Percentiles rank a stretch among this genome's conserved stretches.
Conservation (phyloP, 2,888 invertebrate genomes). For the Laothoe populi region DNA sequence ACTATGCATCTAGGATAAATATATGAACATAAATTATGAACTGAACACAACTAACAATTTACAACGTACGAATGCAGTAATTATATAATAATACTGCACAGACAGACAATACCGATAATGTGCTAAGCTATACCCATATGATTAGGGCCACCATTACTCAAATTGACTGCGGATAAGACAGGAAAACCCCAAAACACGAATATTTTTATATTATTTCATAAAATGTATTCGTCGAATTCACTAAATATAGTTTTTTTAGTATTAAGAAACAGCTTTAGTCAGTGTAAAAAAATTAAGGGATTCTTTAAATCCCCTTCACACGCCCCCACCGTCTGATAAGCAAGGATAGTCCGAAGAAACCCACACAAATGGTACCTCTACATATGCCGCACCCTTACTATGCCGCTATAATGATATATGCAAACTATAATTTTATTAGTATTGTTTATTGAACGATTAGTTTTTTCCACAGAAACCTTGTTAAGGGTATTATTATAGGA, state of each 20-base stretch:
- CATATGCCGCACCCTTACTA: constrained; percentile 14
- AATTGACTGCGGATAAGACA: no score
- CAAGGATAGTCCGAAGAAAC: neutral
- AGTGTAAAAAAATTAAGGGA: no score
- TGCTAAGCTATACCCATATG: constrained; percentile 3
- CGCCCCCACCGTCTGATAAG: neutral
- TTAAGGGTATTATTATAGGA: constrained; percentile 31
- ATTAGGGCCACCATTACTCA: neutral
- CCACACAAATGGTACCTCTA: neutral
- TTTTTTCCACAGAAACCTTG: constrained; percentile 33
- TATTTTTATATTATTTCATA: no score
- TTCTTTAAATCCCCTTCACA: no score
- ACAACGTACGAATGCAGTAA: constrained; percentile 21
- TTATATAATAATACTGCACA: constrained; percentile 8
- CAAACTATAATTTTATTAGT: constrained; percentile 17
- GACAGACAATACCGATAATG: constrained; percentile 21
- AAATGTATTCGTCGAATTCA: no score
- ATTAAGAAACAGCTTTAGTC: no score
- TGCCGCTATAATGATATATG: constrained; percentile 16
- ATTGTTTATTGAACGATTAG: constrained; percentile 11
- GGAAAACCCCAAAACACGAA: no score
- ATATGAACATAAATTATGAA: constrained; percentile 16
- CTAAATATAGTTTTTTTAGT: no score
- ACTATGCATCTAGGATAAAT: constrained; percentile 1
- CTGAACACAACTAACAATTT: constrained; percentile 22